Evolutionary conservation across 2,113 vertebrate species (phyloP).

Genomic region (Panthera leo): DNA sequence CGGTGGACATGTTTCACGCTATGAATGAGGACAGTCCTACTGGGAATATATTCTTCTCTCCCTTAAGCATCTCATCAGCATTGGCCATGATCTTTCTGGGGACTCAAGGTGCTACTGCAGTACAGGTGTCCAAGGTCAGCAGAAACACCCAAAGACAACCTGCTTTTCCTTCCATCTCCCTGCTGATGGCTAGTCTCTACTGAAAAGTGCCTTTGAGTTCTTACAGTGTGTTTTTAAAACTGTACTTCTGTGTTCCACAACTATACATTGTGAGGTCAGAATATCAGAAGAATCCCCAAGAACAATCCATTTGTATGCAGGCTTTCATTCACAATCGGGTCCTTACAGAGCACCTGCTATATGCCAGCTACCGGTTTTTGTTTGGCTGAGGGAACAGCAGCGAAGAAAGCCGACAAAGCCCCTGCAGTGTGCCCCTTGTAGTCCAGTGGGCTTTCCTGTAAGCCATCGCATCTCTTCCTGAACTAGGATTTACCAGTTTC

Average conservation of each 20-base stretch:
- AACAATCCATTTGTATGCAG: neutral
- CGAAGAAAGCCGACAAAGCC: neutral
- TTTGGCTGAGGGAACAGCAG: neutral
- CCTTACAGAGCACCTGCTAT: neutral
- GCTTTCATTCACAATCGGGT: neutral
- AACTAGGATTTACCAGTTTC: neutral
- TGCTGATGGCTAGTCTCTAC: neutral
- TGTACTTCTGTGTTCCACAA: neutral
- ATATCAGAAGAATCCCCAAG: neutral
- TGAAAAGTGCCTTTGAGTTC: neutral
- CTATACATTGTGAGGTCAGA: neutral
- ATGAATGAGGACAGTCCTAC: conserved; percentile 71
- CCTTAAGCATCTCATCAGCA: conserved; percentile 82
- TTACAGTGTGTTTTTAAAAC: neutral
- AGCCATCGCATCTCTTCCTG: fast-evolving
- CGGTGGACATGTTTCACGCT: conserved; percentile 79
- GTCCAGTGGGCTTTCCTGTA: neutral
- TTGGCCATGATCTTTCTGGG: conserved; percentile 85
- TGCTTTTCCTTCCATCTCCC: neutral
- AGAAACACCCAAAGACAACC: neutral
- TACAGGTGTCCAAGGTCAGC: conserved; percentile 84
- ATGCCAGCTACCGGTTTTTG: neutral
- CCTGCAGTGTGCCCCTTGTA: fast-evolving
- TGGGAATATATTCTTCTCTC: conserved; percentile 85
- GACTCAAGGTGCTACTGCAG: conserved; percentile 77